phyloP scores from a whole-genome alignment of 2,888 invertebrate genomes.

The Coecobrya sp. region DNA sequence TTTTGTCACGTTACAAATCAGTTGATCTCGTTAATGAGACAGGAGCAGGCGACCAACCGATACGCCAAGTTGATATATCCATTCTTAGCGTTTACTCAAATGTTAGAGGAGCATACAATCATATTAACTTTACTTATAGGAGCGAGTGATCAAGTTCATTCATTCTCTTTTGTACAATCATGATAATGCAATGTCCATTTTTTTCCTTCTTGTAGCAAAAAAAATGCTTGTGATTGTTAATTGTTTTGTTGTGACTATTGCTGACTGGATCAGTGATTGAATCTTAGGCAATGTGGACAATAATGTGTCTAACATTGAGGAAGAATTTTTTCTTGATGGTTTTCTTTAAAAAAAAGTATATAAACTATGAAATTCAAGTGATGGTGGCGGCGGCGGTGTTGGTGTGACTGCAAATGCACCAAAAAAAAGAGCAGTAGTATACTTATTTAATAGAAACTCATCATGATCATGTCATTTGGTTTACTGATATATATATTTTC shows the following conservation, averaged over 20 bases:
- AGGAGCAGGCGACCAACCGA: slow-evolving; percentile 58
- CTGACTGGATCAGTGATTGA: slow-evolving; percentile 16
- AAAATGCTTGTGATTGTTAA: slow-evolving; percentile 14
- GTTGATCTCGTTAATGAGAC: slow-evolving; percentile 72
- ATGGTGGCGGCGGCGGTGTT: slow-evolving; percentile 10
- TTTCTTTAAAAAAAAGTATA: background rate
- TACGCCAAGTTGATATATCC: slow-evolving; percentile 14
- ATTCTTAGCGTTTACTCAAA: background rate
- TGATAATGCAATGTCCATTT: background rate
- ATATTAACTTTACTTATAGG: background rate
- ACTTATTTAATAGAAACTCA: slow-evolving; percentile 50
- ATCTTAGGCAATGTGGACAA: background rate
- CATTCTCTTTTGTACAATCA: slow-evolving; percentile 21
- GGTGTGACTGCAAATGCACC: slow-evolving; percentile 56
- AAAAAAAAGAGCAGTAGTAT: background rate
- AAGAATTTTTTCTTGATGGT: background rate
- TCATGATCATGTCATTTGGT: slow-evolving; percentile 43
- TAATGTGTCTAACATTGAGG: background rate
- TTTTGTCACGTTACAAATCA: slow-evolving; percentile 71
- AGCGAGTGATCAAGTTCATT: slow-evolving; percentile 45
- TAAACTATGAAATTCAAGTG: slow-evolving; percentile 21
- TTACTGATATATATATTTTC: slow-evolving; percentile 49
- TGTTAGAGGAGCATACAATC: background rate
- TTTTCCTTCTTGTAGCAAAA: background rate
- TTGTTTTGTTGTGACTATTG: slow-evolving; percentile 20